Evolutionary conservation across 2,888 invertebrate species (phyloP).

Genomic region (Oscheius sp.): DNA sequence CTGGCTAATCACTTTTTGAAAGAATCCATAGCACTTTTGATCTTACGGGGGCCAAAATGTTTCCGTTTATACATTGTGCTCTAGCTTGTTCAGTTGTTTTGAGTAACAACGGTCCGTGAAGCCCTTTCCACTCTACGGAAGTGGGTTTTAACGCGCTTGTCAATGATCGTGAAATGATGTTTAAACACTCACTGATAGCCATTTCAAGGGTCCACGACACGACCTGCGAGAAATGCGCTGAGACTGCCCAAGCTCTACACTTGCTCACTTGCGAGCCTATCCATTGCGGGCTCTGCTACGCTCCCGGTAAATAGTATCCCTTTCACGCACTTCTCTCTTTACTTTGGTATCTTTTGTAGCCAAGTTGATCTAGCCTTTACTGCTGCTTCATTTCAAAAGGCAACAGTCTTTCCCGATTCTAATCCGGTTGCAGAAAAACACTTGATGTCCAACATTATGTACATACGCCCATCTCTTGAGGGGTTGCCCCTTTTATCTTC

Average conservation of each 20-base stretch:
- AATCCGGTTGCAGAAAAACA: slow-evolving; percentile 34
- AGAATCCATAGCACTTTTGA: not conserved
- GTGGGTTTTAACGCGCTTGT: slow-evolving; percentile 28
- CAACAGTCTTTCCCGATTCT: not conserved
- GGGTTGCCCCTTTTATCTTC: not conserved
- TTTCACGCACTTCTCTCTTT: not conserved
- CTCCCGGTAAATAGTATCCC: not conserved
- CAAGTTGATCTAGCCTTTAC: too few species aligned
- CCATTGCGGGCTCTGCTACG: not conserved
- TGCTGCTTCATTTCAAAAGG: too few species aligned
- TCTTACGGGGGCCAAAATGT: too few species aligned
- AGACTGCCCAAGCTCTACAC: not conserved
- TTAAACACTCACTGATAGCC: slow-evolving; percentile 38
- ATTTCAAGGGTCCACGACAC: slow-evolving; percentile 34
- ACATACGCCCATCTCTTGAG: slow-evolving; percentile 34
- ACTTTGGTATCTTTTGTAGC: not conserved
- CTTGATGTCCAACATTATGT: slow-evolving; percentile 31
- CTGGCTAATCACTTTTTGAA: not conserved
- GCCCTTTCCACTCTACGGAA: slow-evolving; percentile 24
- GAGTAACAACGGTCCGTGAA: slow-evolving; percentile 18
- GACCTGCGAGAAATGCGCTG: slow-evolving; percentile 1
- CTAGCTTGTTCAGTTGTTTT: slow-evolving; percentile 8
- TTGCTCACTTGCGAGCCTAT: not conserved
- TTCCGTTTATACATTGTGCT: not conserved
- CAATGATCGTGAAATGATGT: slow-evolving; percentile 33